These are phyloP conservation scores for Petroica traversi DNA, from an alignment of 2,113 vertebrate genomes.

Conservation along the genomic window DNA sequence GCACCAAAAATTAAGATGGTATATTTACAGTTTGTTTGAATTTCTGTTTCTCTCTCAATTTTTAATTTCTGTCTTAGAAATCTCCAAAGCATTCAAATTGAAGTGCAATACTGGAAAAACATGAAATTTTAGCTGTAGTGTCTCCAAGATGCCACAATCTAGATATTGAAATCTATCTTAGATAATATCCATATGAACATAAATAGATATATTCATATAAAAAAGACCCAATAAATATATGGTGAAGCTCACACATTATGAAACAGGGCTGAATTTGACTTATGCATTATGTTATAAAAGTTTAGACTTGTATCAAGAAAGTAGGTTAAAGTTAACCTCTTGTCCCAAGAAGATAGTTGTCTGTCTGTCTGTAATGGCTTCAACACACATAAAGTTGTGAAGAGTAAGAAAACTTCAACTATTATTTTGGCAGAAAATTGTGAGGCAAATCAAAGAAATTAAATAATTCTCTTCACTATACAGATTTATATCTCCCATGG, in stretches of 20 bases:
- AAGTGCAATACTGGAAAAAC: neutral
- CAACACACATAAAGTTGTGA: neutral
- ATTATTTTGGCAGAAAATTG: slow-evolving; percentile 8
- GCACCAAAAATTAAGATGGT: neutral
- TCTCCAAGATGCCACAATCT: neutral
- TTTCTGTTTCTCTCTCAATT: neutral
- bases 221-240: neutral
- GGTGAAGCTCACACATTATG: neutral
- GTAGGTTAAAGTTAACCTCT: neutral
- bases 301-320: neutral
- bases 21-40: neutral
- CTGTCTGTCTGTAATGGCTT: neutral
- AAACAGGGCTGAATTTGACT: neutral
- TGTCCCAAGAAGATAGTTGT: neutral
- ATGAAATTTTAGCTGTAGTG: neutral
- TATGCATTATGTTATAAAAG: neutral
- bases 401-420: neutral
- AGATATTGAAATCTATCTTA: neutral
- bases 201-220: neutral
- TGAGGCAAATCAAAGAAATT: neutral
- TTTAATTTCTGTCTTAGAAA: neutral
- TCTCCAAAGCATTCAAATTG: neutral
- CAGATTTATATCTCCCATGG: slow-evolving; percentile 4
- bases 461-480: neutral
- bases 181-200: neutral